Percentiles rank a stretch among this genome's conserved stretches.
phyloP scores from a whole-genome alignment of 2,113 vertebrate genomes.

The Piaya cayana region DNA sequence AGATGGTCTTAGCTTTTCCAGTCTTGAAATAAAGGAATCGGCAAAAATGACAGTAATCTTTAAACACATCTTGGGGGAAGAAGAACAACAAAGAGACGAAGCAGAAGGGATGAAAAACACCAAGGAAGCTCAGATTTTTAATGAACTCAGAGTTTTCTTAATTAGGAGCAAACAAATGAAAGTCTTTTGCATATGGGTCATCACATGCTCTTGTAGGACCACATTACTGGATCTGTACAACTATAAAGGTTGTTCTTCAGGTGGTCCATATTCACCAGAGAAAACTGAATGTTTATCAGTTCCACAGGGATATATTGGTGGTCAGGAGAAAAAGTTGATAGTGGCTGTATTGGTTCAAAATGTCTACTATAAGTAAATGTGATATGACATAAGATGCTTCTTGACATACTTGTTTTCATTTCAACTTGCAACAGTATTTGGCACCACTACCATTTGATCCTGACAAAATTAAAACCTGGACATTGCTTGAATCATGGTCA shows the following conservation, averaged over 20 bases:
- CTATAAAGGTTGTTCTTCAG: neutral
- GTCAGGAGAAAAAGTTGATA: neutral
- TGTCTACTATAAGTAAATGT: neutral
- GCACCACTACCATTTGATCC: neutral
- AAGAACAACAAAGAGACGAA: neutral
- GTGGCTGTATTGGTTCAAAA: neutral
- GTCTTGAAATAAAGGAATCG: neutral
- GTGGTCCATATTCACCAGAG: neutral
- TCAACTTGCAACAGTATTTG: conserved; percentile 18
- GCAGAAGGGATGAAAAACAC: neutral
- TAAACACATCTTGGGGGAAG: neutral
- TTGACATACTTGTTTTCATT: neutral
- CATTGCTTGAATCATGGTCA: neutral
- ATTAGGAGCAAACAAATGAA: neutral
- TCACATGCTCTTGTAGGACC: neutral
- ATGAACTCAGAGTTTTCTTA: neutral
- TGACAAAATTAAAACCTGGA: neutral
- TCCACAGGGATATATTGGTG: neutral
- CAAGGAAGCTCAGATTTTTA: neutral
- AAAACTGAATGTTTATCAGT: neutral
- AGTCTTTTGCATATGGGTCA: neutral
- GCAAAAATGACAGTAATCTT: neutral
- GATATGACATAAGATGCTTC: neutral
- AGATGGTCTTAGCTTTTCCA: neutral
- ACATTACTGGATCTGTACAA: neutral